Conservation (phyloP, 2,888 invertebrate genomes). For the Eulithis testata region DNA sequence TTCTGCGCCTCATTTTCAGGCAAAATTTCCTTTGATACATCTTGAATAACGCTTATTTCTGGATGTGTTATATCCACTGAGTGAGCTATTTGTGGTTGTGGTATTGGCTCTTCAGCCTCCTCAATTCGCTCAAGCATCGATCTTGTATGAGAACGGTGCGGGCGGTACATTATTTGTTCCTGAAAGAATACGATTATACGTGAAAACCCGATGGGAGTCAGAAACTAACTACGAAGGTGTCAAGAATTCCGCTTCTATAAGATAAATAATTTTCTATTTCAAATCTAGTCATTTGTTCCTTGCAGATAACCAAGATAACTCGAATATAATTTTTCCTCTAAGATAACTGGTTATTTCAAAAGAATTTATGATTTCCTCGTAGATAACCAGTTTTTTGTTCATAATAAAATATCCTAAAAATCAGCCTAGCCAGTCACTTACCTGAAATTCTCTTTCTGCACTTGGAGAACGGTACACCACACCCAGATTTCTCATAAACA, state of each 20-base stretch:
- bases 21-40: conserved; percentile 38
- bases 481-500: conserved; percentile 60
- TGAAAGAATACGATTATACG: conserved; percentile 23
- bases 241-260: too few species aligned
- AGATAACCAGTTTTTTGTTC: too few species aligned
- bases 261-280: too few species aligned
- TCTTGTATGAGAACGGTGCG: conserved; percentile 29
- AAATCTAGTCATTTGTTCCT: too few species aligned
- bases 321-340: too few species aligned
- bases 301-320: too few species aligned
- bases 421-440: conserved; percentile 30
- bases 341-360: too few species aligned
- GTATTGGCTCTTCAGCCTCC: conserved; percentile 47
- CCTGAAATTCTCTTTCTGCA: conserved; percentile 57
- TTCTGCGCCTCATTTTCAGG: conserved; percentile 2
- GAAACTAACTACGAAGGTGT: too few species aligned
- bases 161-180: conserved; percentile 44
- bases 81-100: conserved; percentile 17
- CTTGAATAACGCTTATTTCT: conserved; percentile 22
- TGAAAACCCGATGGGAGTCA: not conserved
- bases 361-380: too few species aligned
- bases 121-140: conserved; percentile 49
- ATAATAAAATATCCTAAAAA: not conserved
- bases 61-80: conserved; percentile 23
- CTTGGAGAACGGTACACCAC: conserved; percentile 32